Percentiles rank a stretch among this genome's conserved stretches.
phyloP scores from a whole-genome alignment of 2,113 vertebrate genomes.

The Psammodynastes pulverulentus region DNA sequence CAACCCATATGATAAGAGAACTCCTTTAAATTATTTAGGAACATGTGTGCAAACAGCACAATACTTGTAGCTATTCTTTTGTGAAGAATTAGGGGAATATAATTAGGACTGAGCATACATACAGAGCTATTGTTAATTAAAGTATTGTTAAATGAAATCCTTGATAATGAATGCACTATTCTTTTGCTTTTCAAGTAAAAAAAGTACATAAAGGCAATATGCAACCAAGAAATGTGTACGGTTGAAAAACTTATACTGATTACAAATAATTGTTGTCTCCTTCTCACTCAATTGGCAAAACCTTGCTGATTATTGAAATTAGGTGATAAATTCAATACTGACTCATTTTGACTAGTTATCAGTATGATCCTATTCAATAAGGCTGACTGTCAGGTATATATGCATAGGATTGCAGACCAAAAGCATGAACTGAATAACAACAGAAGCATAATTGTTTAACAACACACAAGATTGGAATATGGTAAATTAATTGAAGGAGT shows the following conservation, averaged over 20 bases:
- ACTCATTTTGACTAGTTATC: background rate
- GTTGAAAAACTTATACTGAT: constrained; percentile 56
- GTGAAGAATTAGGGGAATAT: constrained; percentile 62
- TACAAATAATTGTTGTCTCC: constrained; percentile 59
- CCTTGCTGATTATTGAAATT: constrained; percentile 30
- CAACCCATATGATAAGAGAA: constrained; percentile 43
- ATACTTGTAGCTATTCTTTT: constrained; percentile 47
- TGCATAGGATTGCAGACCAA: background rate
- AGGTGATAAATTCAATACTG: constrained; percentile 35
- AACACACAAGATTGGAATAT: background rate
- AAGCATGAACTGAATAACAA: constrained; percentile 28
- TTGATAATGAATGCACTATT: constrained; percentile 65
- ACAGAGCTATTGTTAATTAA: constrained; percentile 64
- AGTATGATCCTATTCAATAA: background rate
- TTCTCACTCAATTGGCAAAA: constrained; percentile 42
- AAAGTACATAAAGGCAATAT: constrained; percentile 62
- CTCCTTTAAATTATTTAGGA: constrained; percentile 42
- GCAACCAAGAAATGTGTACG: constrained; percentile 50
- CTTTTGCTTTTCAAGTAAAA: constrained; percentile 63
- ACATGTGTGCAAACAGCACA: constrained; percentile 47
- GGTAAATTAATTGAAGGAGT: background rate
- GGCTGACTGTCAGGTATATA: background rate
- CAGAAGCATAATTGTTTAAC: background rate
- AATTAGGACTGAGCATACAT: constrained; percentile 46
- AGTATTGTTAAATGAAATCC: constrained; percentile 62